Evolutionary conservation across 2,113 vertebrate genomes (phyloP), one percentile per base, ranked within the genome.

Genomic region (Parus major): DNA sequence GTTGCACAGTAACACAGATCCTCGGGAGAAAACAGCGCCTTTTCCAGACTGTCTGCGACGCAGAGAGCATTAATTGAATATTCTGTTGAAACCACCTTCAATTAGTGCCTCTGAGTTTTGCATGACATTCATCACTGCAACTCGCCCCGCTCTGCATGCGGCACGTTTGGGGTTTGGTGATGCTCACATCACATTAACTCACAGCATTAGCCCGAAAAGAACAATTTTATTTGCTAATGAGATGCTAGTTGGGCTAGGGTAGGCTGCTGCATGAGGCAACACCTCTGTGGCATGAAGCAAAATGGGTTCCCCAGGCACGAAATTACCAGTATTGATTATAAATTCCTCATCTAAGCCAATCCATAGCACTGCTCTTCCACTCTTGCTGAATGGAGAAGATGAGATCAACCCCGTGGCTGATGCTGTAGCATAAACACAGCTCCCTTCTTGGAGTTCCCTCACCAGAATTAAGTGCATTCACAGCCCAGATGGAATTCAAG

Each of bases 31-130:
- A 95, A 96, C 92, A 39, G 91, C 10, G 76, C 95, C 94, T 97
- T 88, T 83, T 78, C 85, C 95, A 92, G 92, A 90, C 94, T 79
- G 77, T 87, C 95, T 96, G 83, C 76, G 82, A 95, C 84, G n/a
- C 96, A 93, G 92, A 85, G 93, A 87, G 83, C 92, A 96, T 97
- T 97, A 97, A 97, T 97, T 97, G 96, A 96, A 95, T 97, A 97
- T 98, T 97, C 96, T 82, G 89, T 87, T 84, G 88, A 97, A 97
- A 94, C 93, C 97, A 92, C 94, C 97, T 97, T 97, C 97, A 97
- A 95, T 97, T 97, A 97, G 92, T 44, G 88, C 95, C 92, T 97
- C 56, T 0, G 69, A 86, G 78, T 94, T 92, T 44, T 36, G 66
- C 92, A 27, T 69, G 96, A 93, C 87, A 90, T 93, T 77, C 95